Evolutionary conservation across 1,140 invertebrate genomes (phyloP), one percentile per base, ranked within the genome.

Genomic region (Steinernema khuongi): DNA sequence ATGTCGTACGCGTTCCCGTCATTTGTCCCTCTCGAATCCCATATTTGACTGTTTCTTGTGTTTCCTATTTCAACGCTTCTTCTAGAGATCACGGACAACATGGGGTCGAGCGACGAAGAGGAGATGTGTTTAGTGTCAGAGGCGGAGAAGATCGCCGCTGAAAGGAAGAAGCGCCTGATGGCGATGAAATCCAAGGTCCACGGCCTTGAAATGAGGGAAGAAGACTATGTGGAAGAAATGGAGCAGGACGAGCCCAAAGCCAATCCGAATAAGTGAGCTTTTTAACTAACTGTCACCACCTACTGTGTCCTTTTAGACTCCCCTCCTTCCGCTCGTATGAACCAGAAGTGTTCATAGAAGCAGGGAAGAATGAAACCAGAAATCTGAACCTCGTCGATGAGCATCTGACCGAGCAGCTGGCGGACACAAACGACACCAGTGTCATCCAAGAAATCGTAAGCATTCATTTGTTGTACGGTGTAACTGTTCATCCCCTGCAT

Each of bases 131-230:
- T 28, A 26, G 29, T 83, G 32, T 71, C 80, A 22, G 74, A 81
- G 33, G 43, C 83, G 79, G 80, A 81, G 43, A 30, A 77, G 18
- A 81, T 80, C 67, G 80, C 80, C 17, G 26, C 70, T 19, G 78
- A 77, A 1, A 66, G 79, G 30, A 76, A 72, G 43, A 41, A 77
- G 41, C 72, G 74, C n/a, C 41, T 80, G 1, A 73, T 41, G 43
- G 73, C 11, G 50, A 7, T 60, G 50, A 60, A 60, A 22, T 60
- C 50, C 26, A 22, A 2, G 50, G 22, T 60, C 11, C 50, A 60
- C 19, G 50, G 50, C 50, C 14, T 60, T 26, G 50, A 60, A 26
- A 60, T 60, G 50, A 60, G 4, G 19, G 50, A 60, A 22, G 22
- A 11, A 26, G 50, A 60, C 26, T 60, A 60, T 72, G 28, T 43